A percentile compares a stretch with the other conserved stretches of the same genome.
Conservation (phyloP, 2,888 invertebrate genomes). For the Lasioglossum leucozonium region DNA sequence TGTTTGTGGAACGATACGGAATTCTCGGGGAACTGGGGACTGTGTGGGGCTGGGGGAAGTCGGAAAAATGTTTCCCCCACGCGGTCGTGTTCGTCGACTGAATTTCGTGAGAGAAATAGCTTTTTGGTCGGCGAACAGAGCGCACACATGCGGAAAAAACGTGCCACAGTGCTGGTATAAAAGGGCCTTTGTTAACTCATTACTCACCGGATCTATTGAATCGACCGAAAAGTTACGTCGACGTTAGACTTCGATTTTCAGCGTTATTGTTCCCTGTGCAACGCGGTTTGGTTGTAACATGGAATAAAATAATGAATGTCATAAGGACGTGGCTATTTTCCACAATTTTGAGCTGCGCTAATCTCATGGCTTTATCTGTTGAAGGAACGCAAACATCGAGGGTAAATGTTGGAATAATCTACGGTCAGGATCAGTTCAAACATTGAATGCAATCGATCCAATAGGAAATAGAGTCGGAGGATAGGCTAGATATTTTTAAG, state of each 20-base stretch:
- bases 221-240: neutral
- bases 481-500: no score
- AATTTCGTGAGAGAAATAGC: neutral
- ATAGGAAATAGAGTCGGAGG: no score
- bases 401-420: no score
- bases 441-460: no score
- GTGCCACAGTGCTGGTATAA: neutral
- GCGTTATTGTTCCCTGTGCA: no score
- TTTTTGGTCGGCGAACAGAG: neutral
- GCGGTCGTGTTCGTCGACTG: neutral
- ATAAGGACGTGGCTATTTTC: no score
- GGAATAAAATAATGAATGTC: no score
- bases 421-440: no score
- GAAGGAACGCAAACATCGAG: no score
- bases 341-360: no score
- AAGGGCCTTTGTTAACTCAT: constrained; percentile 3
- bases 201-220: neutral
- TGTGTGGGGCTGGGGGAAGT: constrained; percentile 20
- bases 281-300: no score
- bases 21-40: neutral
- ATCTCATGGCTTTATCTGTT: no score
- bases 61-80: neutral
- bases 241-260: neutral
- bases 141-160: neutral
- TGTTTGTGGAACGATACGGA: neutral